phyloP scores from a whole-genome alignment of 2,888 invertebrate genomes.

The Shargacucullia verbasci region DNA sequence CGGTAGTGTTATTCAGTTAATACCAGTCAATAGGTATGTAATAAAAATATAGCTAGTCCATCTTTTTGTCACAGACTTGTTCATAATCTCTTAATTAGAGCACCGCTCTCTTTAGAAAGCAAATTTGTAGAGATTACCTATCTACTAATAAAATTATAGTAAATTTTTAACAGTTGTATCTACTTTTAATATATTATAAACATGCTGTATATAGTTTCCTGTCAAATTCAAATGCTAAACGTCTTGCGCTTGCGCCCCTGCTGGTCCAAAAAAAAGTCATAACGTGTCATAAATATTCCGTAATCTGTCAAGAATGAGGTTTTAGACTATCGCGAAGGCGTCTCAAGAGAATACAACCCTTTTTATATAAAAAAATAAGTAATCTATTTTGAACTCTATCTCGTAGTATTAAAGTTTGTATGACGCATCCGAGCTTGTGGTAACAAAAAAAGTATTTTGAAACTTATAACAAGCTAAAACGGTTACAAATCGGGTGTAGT shows the following conservation, averaged over 20 bases:
- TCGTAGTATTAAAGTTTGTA: conserved; percentile 1
- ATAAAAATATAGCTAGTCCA: no score
- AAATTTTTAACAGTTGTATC: no score
- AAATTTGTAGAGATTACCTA: no score
- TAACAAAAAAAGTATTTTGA: not conserved
- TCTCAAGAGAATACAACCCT: conserved; percentile 62
- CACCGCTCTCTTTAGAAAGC: no score
- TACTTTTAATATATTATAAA: conserved; percentile 13
- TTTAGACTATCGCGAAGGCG: conserved; percentile 65
- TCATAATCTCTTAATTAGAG: no score
- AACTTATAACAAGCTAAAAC: rapidly evolving
- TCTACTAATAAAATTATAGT: no score
- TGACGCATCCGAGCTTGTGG: not conserved
- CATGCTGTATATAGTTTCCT: conserved; percentile 63
- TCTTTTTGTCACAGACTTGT: no score
- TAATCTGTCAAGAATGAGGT: conserved; percentile 77
- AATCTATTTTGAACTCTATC: conserved; percentile 32
- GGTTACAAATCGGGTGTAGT: not conserved
- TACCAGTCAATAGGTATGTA: no score
- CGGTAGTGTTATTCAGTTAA: no score
- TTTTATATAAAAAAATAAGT: conserved; percentile 10
- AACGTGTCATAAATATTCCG: conserved; percentile 80
- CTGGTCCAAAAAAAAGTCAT: conserved; percentile 65
- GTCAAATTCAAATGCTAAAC: conserved; percentile 64
- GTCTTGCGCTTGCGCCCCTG: conserved; percentile 61